Conservation (phyloP, 1,140 invertebrate species). For the Dreissena polymorpha region DNA sequence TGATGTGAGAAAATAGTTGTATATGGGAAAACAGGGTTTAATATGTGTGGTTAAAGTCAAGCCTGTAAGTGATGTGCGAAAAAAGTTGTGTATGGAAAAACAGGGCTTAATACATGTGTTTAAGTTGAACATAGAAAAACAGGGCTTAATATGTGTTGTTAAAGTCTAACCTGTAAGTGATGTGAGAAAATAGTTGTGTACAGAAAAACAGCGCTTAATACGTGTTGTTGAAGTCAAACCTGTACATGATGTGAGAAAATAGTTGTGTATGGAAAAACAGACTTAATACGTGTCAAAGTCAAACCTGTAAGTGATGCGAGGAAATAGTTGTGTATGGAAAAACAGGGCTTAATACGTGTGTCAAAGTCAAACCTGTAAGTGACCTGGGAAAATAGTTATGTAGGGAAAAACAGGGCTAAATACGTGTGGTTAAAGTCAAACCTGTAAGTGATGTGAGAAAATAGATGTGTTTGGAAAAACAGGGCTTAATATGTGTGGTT, state of each 20-base stretch:
- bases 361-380: conserved; percentile 77
- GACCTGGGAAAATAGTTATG: no score
- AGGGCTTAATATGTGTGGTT: not conserved
- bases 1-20: not conserved
- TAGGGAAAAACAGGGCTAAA: no score
- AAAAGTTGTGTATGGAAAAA: no score
- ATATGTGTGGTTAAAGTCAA: conserved; percentile 65
- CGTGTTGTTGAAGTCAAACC: conserved; percentile 72
- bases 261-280: not conserved
- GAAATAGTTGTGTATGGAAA: not conserved
- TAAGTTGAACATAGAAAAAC: not conserved
- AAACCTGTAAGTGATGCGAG: conserved; percentile 76
- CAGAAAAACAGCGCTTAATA: no score
- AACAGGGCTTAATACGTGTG: not conserved
- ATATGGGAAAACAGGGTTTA: not conserved
- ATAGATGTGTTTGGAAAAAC: not conserved
- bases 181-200: no score
- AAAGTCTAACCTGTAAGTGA: conserved; percentile 77
- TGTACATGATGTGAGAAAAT: conserved; percentile 62
- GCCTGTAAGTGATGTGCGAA: conserved; percentile 73
- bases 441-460: conserved; percentile 72
- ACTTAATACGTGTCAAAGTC: conserved; percentile 36
- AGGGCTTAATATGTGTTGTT: not conserved
- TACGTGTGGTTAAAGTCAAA: no score
- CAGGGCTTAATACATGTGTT: no score